Base-by-base conservation (phyloP, 1,140 invertebrate species). In the Laupala kohalensis region DNA sequence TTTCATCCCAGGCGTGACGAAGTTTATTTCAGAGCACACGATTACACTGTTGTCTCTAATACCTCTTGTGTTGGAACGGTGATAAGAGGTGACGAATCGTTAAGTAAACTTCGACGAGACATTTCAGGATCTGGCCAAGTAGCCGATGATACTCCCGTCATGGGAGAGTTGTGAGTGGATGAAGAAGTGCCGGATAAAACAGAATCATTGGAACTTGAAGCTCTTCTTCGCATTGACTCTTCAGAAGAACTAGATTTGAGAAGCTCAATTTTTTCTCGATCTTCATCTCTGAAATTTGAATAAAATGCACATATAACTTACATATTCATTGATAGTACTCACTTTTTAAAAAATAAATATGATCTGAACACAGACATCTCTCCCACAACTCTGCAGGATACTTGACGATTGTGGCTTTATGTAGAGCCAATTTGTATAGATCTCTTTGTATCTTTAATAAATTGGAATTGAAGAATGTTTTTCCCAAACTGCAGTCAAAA, bases 11-110 rank as follows among this genome's bases (percentile, higher is more conserved):
- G 37, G 37, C 37, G 9, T 53, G 37, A 53, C 37, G 37, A 53
- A 53, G 37, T 53, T 53, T 19, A 13, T 53, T 53, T 53, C 37
- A 53, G 37, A 53, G 37, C 37, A 53, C 37, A 53, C 37, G 19
- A 27, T 28, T 83, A 86, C 79, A 86, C 85, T 78, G 85, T 85
- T 75, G 85, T 86, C 83, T 86, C 84, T 76, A 86, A 81, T 86
- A 86, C 85, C 84, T 85, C 84, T 80, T 83, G 83, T 78, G 80
- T 74, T 73, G 78, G 74, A 70, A 79, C 75, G 72, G 78, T 78
- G 27, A 72, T 72, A 19, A 72, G 71, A n/a, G 66, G 30, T 5
- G 71, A 67, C 2, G 71, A 28, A 25, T 72, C 71, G 9, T 64
- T 24, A 19, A 72, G 23, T 23, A 72, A 15, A 62, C 30, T 29